Percentiles rank a stretch among this genome's conserved stretches.
These are phyloP conservation scores for Sinella curviseta DNA, from an alignment of 1,140 invertebrate genomes.

Conservation along the genomic window DNA sequence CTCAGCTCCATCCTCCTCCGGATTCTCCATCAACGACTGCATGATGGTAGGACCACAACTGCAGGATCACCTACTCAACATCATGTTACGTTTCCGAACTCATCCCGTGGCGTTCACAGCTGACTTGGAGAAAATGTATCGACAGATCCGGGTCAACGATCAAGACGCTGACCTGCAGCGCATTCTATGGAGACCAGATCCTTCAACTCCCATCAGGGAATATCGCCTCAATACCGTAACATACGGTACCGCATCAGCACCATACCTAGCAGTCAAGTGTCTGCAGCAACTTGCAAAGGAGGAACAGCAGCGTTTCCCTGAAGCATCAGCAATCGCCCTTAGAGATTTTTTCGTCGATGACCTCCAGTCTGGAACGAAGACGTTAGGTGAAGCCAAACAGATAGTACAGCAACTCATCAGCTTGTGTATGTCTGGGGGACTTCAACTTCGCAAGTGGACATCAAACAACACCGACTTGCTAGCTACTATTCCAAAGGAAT, in stretches of 20 bases:
- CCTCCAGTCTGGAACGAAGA: constrained; percentile 17
- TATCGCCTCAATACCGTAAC: neutral
- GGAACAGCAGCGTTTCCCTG: neutral
- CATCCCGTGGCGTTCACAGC: constrained; percentile 52
- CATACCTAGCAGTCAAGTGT: constrained; percentile 57
- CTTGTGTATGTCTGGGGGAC: neutral
- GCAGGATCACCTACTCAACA: constrained; percentile 53
- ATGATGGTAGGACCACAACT: constrained; percentile 52
- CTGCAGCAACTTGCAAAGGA: neutral
- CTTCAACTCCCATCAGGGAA: neutral
- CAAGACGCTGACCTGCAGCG: constrained; percentile 36
- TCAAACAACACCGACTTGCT: neutral
- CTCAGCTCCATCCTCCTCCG: constrained; percentile 24
- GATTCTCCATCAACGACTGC: constrained; percentile 50
- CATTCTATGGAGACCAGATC: constrained; percentile 52
- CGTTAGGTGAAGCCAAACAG: neutral
- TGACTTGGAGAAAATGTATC: constrained; percentile 56
- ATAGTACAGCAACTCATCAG: constrained; percentile 15
- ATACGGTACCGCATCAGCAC: constrained; percentile 57
- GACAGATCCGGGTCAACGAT: constrained; percentile 37
- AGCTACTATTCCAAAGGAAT: neutral
- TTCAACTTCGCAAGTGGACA: neutral
- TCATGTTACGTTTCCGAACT: constrained; percentile 55
- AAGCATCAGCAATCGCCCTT: constrained; percentile 33
- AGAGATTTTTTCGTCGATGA: constrained; percentile 50